Base-by-base conservation (phyloP, 30 jellyfish, hydroid and myxozoan species). In the Aurelia aurita region DNA sequence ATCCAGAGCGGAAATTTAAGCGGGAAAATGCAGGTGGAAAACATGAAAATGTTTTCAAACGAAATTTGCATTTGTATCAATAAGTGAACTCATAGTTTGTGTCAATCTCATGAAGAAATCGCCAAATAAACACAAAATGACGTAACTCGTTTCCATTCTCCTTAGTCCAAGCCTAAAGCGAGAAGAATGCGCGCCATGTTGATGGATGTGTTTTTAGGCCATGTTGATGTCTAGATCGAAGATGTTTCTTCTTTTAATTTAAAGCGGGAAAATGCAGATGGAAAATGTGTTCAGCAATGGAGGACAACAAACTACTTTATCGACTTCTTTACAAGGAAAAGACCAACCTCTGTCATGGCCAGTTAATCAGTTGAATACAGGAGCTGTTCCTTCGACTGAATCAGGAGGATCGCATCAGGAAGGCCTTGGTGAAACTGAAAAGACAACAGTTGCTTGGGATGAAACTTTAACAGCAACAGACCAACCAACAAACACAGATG, bases 121-220 rank as follows among this genome's bases (percentile, higher is more conserved):
- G 43, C 5, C 43, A 31, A 31, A 31, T 2, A 31, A 5, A 39
- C 51, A 8, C 15, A 39, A 39, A 39, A 19, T 62, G 53, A 62
- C 74, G 74, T 21, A 5, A 62, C 74, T 62, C 74, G 53, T 19
- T 54, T 63, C 60, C 34, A 54, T 68, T 54, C 43, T 68, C 79
- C 43, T 22, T 6, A 8, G 8, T 15, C 75, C 9, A 21, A 8
- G 8, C 5, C 75, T 11, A 21, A 0, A 21, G 20, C 32, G 12
- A 16, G 29, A 21, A 19, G 58, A 22, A 8, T 39, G 47, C n/a
- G 60, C 85, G 85, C 85, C 77, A 75, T 55, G 31, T 75, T 75
- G 76, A 18, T 55, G 87, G 87, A 75, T 75, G 87, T 75, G 87
- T 75, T 75, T 57, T 75, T 70, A 70, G 69, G 82, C 82, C 82